phyloP scores from a whole-genome alignment of 2,797 vertebrate species.

The Pseudochromis fuscus region DNA sequence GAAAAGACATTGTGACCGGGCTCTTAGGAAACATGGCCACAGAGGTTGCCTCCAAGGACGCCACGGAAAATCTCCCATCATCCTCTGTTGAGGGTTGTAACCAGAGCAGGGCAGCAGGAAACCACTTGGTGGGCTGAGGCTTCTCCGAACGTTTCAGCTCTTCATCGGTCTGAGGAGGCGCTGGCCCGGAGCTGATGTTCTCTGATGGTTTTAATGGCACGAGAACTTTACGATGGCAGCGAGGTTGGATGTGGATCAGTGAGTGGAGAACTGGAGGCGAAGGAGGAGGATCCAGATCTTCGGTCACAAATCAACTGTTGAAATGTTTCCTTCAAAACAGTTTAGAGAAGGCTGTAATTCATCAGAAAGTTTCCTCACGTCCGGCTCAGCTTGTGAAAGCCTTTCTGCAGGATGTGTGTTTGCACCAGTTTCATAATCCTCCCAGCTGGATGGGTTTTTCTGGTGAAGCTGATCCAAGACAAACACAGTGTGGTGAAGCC shows the following conservation, averaged over 20 bases:
- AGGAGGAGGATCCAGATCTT: slow-evolving; percentile 1
- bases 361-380: slow-evolving; percentile 16
- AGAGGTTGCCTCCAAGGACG: slow-evolving; percentile 62
- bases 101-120: slow-evolving; percentile 52
- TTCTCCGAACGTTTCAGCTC: slow-evolving; percentile 43
- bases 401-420: slow-evolving; percentile 30
- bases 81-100: slow-evolving; percentile 54
- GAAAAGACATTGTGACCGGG: slow-evolving; percentile 54
- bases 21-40: slow-evolving; percentile 63
- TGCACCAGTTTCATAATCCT: slow-evolving; percentile 49
- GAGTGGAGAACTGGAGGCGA: slow-evolving; percentile 10
- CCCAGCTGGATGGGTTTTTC: slow-evolving; percentile 38
- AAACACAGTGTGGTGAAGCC: slow-evolving; percentile 76
- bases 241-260: slow-evolving; percentile 37
- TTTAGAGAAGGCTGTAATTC: slow-evolving; percentile 15
- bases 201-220: slow-evolving; percentile 43
- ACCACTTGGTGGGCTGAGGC: slow-evolving; percentile 56
- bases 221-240: slow-evolving; percentile 36
- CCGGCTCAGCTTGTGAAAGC: slow-evolving; percentile 15
- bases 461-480: slow-evolving; percentile 63
- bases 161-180: slow-evolving; percentile 47
- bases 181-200: slow-evolving; percentile 28
- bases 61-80: slow-evolving; percentile 74
- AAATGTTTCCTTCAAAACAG: slow-evolving; percentile 34
- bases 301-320: slow-evolving; percentile 1